These are phyloP conservation scores for Tupaia tana DNA, from an alignment of 2,113 vertebrate species.

Conservation along the genomic window DNA sequence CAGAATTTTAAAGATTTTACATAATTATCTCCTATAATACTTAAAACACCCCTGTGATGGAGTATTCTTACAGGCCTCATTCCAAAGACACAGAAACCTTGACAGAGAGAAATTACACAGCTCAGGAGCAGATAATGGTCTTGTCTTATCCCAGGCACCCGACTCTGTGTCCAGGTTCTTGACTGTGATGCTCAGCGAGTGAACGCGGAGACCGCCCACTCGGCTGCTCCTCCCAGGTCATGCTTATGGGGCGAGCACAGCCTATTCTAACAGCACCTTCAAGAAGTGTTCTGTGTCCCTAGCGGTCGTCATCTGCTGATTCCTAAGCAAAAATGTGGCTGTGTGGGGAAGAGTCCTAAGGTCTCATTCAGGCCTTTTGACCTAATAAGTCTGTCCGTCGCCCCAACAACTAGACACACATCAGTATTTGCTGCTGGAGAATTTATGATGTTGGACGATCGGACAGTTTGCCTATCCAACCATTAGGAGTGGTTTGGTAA, in stretches of 20 bases:
- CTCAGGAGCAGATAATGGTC: fast-evolving
- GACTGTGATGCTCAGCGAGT: neutral
- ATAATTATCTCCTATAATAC: neutral
- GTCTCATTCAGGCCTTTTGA: neutral
- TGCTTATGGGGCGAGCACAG: neutral
- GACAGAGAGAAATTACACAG: neutral
- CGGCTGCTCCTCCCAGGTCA: neutral
- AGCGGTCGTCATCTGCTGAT: neutral
- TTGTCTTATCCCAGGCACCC: neutral
- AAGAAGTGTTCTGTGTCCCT: neutral
- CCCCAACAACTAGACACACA: neutral
- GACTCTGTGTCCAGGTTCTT: neutral
- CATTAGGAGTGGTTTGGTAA: no score
- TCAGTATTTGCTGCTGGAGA: neutral
- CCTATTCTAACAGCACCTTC: neutral
- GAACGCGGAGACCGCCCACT: neutral
- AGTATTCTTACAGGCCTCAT: neutral
- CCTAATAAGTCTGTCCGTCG: neutral
- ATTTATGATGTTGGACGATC: neutral
- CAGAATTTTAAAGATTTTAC: neutral
- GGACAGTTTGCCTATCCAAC: neutral
- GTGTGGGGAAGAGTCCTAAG: neutral
- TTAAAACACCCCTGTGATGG: neutral
- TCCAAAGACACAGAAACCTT: neutral
- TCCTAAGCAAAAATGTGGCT: neutral